A percentile compares a stretch with the other conserved stretches of the same genome.
Evolutionary conservation across 1,140 invertebrate genomes (phyloP).

Genomic region (Myzus persicae): DNA sequence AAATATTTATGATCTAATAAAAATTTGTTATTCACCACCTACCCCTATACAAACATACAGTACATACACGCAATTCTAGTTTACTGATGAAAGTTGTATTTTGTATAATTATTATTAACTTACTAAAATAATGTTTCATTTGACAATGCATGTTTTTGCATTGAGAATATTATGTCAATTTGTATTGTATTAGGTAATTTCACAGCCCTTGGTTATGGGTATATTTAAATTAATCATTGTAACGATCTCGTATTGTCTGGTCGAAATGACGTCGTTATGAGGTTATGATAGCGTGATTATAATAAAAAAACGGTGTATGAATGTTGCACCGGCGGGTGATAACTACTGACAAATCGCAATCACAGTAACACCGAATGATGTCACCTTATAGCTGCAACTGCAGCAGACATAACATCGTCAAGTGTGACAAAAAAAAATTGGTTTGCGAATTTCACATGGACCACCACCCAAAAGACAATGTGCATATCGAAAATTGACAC

Average conservation of each 20-base stretch:
- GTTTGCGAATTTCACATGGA: not conserved
- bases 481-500: not conserved
- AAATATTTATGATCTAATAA: no score
- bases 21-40: no score
- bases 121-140: not conserved
- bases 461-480: not conserved
- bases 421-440: not conserved
- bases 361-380: not conserved
- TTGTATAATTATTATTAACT: not conserved
- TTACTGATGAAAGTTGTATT: not conserved
- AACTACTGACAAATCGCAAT: not conserved
- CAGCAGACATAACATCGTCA: not conserved
- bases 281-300: not conserved
- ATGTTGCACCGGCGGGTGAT: not conserved
- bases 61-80: not conserved
- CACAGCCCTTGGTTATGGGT: not conserved
- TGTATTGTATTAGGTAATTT: not conserved
- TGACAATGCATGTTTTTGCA: not conserved
- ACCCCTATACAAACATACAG: no score
- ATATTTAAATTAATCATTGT: not conserved
- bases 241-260: not conserved
- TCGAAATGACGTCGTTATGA: not conserved
- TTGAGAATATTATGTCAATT: not conserved
- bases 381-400: not conserved
- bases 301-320: not conserved